These are phyloP conservation scores for Rhagoletis zephyria DNA, from an alignment of 1,140 invertebrate species.

Conservation along the genomic window DNA sequence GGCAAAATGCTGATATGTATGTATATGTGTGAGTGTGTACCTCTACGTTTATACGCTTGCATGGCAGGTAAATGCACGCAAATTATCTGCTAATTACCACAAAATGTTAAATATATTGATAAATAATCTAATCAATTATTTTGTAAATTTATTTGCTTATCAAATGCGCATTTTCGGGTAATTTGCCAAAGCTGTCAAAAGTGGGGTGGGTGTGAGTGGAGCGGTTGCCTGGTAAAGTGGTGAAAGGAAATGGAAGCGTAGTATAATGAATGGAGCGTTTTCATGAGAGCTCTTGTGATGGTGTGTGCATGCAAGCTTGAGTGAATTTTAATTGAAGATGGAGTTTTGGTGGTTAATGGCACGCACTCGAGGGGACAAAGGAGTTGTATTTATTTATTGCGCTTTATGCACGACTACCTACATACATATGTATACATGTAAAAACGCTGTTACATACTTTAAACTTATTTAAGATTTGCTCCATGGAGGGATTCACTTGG, in stretches of 20 bases:
- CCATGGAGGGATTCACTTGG: too few relatives aligned
- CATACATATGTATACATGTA: neutral
- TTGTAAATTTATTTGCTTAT: constrained; percentile 46
- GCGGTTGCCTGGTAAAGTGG: neutral
- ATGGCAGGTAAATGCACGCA: constrained; percentile 36
- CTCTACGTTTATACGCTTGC: neutral
- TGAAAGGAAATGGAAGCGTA: neutral
- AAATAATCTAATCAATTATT: constrained; percentile 51
- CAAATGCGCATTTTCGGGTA: constrained; percentile 36
- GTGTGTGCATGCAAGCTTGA: neutral
- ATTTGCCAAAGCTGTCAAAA: neutral
- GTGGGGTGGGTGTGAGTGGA: neutral
- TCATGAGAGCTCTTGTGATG: too few relatives aligned
- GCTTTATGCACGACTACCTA: neutral
- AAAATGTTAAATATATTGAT: constrained; percentile 53
- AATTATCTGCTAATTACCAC: constrained; percentile 49
- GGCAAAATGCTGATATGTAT: neutral
- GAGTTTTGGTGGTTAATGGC: neutral
- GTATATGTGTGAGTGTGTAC: neutral
- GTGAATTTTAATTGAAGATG: neutral
- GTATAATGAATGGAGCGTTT: neutral
- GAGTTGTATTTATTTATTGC: too few relatives aligned
- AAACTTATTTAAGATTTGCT: too few relatives aligned
- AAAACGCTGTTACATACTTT: too few relatives aligned
- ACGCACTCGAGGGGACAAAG: neutral